Evolutionary conservation across 2,797 vertebrate genomes (phyloP).

Genomic region (Tarsius wallacei): DNA sequence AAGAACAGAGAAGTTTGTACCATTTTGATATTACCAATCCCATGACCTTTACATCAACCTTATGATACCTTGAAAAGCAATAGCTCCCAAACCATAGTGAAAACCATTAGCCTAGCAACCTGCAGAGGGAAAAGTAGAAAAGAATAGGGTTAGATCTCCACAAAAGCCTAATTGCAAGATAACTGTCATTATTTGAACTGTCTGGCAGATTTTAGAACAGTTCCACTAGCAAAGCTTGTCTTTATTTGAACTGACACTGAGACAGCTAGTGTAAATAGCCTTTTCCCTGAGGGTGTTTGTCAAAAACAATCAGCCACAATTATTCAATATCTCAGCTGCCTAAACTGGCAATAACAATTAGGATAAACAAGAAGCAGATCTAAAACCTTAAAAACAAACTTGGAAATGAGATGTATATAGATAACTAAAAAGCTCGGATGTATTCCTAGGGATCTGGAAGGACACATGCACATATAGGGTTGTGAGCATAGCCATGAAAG

Average conservation of each 20-base stretch:
- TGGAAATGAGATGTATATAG: not conserved
- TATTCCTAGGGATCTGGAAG: not conserved
- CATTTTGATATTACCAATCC: not conserved
- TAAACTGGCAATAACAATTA: not conserved
- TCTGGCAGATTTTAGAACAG: not conserved
- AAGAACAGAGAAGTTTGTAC: not conserved
- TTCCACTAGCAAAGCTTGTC: not conserved
- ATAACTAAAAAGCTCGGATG: not conserved
- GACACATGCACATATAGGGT: not conserved
- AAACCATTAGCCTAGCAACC: not conserved
- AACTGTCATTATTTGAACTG: not conserved
- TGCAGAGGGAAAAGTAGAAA: conserved; percentile 1
- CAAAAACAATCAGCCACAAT: not conserved
- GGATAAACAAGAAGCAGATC: not conserved
- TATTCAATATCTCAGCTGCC: not conserved
- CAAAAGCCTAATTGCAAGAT: not conserved
- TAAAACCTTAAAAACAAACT: not conserved
- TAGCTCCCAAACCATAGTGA: not conserved
- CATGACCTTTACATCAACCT: not conserved
- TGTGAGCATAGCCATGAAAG: not conserved
- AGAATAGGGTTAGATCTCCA: not conserved
- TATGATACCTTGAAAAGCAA: not conserved
- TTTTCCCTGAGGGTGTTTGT: not conserved
- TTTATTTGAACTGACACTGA: not conserved
- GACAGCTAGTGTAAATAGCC: not conserved